Percentiles rank a stretch among this genome's conserved stretches.
Evolutionary conservation across 1,140 invertebrate species (phyloP).

Genomic region (Drosophila chauvacae): DNA sequence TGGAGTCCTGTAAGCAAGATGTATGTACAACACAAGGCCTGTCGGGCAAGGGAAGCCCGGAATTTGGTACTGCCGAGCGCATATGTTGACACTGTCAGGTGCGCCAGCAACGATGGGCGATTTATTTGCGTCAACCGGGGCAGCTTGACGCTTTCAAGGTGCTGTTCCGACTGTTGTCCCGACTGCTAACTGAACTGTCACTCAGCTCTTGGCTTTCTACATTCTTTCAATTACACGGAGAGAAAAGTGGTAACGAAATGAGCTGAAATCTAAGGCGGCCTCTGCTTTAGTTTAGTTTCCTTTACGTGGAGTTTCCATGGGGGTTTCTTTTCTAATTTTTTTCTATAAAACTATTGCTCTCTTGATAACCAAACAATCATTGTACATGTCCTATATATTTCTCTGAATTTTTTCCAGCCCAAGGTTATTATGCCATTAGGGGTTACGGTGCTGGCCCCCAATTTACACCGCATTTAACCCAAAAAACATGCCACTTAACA

Average conservation of each 20-base stretch:
- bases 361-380: background rate
- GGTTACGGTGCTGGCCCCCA: constrained; percentile 38
- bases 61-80: constrained; percentile 31
- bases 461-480: constrained; percentile 77
- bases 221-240: constrained; percentile 25
- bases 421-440: constrained; percentile 64
- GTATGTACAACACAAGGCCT: constrained; percentile 61
- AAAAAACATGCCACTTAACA: constrained; percentile 77
- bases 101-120: constrained; percentile 56
- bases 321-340: background rate
- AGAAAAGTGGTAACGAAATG: background rate
- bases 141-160: constrained; percentile 60
- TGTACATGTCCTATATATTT: background rate
- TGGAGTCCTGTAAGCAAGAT: constrained; percentile 76
- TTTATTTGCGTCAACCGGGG: constrained; percentile 74
- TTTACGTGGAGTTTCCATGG: background rate
- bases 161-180: constrained; percentile 23
- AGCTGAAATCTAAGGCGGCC: no score
- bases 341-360: background rate
- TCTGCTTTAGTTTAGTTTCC: background rate
- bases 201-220: constrained; percentile 31
- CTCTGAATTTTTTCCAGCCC: background rate
- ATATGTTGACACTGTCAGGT: constrained; percentile 69
- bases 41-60: background rate
- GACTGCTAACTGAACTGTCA: constrained; percentile 77